These are phyloP conservation scores for Leptopilina syphax DNA, from an alignment of 2,888 invertebrate genomes.

Conservation along the genomic window DNA sequence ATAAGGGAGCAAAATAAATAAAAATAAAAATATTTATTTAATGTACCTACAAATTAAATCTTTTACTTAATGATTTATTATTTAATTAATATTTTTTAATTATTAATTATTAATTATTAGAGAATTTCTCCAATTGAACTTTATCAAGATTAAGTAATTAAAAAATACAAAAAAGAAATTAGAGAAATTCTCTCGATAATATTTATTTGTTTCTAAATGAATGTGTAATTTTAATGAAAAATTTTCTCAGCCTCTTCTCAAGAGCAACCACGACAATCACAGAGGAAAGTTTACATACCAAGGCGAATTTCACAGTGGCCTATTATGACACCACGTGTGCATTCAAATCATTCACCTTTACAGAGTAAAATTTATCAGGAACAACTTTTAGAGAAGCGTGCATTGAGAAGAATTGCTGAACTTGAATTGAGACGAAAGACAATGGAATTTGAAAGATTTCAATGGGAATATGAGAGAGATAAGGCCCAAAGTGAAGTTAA, in stretches of 20 bases:
- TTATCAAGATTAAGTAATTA: too few species aligned
- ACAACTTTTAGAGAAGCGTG: constrained; percentile 64
- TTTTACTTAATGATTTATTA: too few species aligned
- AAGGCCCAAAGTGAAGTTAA: constrained; percentile 65
- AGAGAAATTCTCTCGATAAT: neutral
- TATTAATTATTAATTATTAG: neutral
- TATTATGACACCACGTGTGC: constrained; percentile 50
- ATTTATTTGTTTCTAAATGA: neutral
- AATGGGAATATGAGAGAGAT: constrained; percentile 68
- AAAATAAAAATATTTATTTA: too few species aligned
- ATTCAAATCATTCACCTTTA: constrained; percentile 58
- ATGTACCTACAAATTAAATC: too few species aligned
- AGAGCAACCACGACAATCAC: constrained; percentile 36
- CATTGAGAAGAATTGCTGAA: constrained; percentile 65
- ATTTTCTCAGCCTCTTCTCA: constrained; percentile 16
- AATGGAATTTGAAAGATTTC: constrained; percentile 65
- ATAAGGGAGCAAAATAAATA: too few species aligned
- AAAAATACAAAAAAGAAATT: neutral
- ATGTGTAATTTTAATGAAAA: constrained; percentile 19
- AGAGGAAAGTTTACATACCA: constrained; percentile 51
- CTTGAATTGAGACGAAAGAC: constrained; percentile 67
- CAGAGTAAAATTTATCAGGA: constrained; percentile 67
- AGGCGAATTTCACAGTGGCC: constrained; percentile 62
- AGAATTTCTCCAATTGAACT: neutral
- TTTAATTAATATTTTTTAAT: too few species aligned